Conservation (phyloP, 2,888 invertebrate species). For the Parnassius glacialis region DNA sequence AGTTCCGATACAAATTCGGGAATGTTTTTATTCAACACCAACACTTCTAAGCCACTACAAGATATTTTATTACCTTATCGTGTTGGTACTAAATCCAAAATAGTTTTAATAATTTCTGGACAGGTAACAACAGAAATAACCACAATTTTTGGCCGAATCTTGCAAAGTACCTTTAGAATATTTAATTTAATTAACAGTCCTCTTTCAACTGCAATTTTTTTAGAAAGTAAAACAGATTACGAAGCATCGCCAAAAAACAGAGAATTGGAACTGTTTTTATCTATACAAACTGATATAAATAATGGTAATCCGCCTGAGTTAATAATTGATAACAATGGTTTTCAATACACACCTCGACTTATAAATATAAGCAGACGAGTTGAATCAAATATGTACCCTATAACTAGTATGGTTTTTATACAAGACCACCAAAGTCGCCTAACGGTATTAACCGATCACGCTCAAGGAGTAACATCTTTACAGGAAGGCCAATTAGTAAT, state of each 20-base stretch:
- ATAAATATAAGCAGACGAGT: constrained; percentile 89
- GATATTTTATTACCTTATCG: constrained; percentile 87
- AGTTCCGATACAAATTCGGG: constrained; percentile 95
- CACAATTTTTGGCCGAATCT: constrained; percentile 87
- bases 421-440: constrained; percentile 87
- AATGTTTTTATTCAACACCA: constrained; percentile 96
- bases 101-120: constrained; percentile 90
- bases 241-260: constrained; percentile 91
- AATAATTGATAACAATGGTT: constrained; percentile 95
- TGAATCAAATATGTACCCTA: constrained; percentile 97
- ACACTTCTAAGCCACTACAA: constrained; percentile 88
- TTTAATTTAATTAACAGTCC: constrained; percentile 85
- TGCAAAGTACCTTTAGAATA: constrained; percentile 89
- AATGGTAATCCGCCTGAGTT: constrained; percentile 90
- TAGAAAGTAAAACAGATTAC: constrained; percentile 91
- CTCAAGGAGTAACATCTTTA: constrained; percentile 94
- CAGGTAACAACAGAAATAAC: constrained; percentile 90
- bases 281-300: constrained; percentile 90
- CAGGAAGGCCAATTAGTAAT: constrained; percentile 94
- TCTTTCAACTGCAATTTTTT: constrained; percentile 85
- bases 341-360: constrained; percentile 89
- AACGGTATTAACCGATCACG: constrained; percentile 91
- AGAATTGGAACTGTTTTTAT: constrained; percentile 94
- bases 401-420: constrained; percentile 92
- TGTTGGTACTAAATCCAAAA: constrained; percentile 75